These are phyloP conservation scores for Sebastes paucispinis DNA, from an alignment of 2,797 vertebrate species.

Conservation along the genomic window DNA sequence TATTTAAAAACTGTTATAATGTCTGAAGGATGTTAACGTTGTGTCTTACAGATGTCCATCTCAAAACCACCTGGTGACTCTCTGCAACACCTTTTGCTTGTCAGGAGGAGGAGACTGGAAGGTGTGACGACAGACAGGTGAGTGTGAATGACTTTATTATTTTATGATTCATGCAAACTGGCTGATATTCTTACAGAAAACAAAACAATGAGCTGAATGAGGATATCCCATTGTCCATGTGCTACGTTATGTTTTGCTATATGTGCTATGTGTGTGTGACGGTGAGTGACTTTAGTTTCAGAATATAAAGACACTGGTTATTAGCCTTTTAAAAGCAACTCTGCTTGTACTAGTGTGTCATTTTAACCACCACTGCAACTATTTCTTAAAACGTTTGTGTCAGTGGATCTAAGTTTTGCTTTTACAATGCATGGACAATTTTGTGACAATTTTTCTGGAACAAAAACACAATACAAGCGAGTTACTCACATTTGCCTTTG, in stretches of 20 bases:
- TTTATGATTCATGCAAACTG: neutral
- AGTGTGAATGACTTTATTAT: neutral
- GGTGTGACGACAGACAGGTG: neutral
- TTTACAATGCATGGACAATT: neutral
- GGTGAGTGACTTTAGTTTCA: neutral
- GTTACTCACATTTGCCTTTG: neutral
- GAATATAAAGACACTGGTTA: neutral
- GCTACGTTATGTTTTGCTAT: neutral
- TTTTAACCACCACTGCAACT: neutral
- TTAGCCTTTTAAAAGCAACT: too few relatives aligned
- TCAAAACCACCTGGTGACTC: neutral
- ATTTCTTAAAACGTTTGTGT: neutral
- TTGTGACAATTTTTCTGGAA: neutral
- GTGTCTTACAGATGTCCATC: neutral
- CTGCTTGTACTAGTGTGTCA: neutral
- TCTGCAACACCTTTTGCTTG: neutral
- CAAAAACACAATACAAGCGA: neutral
- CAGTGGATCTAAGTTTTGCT: neutral
- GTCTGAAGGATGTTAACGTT: neutral
- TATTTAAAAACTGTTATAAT: neutral
- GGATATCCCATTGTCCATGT: neutral
- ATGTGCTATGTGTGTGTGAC: neutral
- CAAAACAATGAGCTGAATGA: neutral
- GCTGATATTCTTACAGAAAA: neutral
- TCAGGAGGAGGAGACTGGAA: neutral